Base-by-base conservation (phyloP, 2,797 vertebrate species). In the Leuciscus waleckii region DNA sequence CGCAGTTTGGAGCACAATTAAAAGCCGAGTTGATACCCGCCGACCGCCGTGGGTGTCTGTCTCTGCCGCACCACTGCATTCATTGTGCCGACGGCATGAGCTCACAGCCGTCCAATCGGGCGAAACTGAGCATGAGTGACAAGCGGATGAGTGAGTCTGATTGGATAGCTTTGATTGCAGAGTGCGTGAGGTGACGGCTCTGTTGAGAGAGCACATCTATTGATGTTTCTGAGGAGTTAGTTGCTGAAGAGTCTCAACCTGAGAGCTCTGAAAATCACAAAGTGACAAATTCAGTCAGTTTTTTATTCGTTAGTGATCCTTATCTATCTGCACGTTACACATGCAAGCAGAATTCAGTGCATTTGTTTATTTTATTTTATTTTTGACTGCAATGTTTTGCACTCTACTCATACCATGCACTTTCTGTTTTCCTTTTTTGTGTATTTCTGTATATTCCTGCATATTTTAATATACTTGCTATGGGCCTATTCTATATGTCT, bases 11-110 rank as follows among this genome's bases (percentile, higher is more conserved):
- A 94, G 90, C 94, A 92, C 93, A 92, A 95, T 94, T 95, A 95
- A 94, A 94, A 92, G 87, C 87, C 88, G 93, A 93, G 93, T 93
- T 91, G 94, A 94, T 93, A 94, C 94, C 95, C 94, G 93, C 93
- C 56, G 10, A 43, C 95, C 93, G 93, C 93, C 56, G 16, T 43
- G 21, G 23, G 81, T 14, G 21, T 65, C 56, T 51, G 43, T 77
- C 46, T 67, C 58, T 77, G 61, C 35, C 61, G 43, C 58, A 19
- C 46, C 73, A 32, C 56, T 58, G 70, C 70, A 49, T 51, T 58
- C 41, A 37, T 83, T 83, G 81, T 63, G 82, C 23, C 23, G 8
- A 63, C 29, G 29, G 32, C 79, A 81, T 51, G 7, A 58, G 79
- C 65, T 71, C 67, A 10, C 69, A 61, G 81, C 49, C 16, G 10